Conservation (phyloP, 2,888 invertebrate species). For the Germaria angustata region DNA sequence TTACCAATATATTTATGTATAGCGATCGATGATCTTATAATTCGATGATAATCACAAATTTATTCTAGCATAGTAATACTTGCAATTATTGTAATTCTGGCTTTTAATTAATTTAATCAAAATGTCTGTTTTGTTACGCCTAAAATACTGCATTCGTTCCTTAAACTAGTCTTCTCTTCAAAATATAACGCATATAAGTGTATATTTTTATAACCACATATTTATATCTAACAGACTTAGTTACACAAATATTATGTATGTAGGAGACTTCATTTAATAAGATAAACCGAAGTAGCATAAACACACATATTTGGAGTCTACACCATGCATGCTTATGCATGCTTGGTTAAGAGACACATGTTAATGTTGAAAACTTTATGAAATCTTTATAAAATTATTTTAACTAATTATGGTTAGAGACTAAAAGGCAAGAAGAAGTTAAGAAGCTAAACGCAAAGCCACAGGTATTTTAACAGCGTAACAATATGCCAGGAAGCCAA, state of each 20-base stretch:
- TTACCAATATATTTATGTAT: too few species aligned
- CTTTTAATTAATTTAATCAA: too few species aligned
- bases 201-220: background rate
- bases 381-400: conserved; percentile 25
- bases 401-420: conserved; percentile 44
- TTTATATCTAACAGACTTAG: conserved; percentile 34
- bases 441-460: conserved; percentile 21
- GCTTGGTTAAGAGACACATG: background rate
- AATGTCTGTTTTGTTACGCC: background rate
- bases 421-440: background rate
- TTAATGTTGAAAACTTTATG: background rate
- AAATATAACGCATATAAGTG: conserved; percentile 7
- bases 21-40: too few species aligned
- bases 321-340: background rate
- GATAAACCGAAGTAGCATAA: background rate
- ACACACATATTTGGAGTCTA: background rate
- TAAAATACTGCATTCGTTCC: background rate
- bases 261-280: conserved; percentile 12
- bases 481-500: background rate
- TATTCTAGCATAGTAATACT: too few species aligned
- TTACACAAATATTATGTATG: background rate
- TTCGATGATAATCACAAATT: too few species aligned
- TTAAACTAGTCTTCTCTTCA: background rate
- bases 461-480: conserved; percentile 17
- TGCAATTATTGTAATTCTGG: too few species aligned